Percentiles rank a stretch among this genome's conserved stretches.
Conservation (phyloP, 2,888 invertebrate species). For the Tenthredo livida region DNA sequence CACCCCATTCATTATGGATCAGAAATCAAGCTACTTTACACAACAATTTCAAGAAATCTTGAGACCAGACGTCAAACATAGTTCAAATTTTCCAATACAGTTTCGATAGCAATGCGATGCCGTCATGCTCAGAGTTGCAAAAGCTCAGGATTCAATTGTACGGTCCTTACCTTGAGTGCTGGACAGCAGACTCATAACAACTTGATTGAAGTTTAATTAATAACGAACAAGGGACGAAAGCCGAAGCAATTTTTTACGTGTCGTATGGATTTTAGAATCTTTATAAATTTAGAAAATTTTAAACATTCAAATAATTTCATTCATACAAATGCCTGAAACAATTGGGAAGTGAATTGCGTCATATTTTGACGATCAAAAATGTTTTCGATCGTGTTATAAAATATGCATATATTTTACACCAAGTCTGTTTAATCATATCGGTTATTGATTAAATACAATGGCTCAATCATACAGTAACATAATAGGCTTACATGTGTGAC, state of each 20-base stretch:
- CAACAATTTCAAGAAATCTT: too few species aligned
- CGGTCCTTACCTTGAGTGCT: neutral
- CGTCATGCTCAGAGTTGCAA: too few species aligned
- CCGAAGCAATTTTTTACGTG: neutral
- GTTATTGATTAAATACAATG: neutral
- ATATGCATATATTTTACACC: neutral
- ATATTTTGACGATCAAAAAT: neutral
- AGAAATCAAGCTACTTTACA: too few species aligned
- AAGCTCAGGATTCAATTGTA: neutral
- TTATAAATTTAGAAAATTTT: neutral
- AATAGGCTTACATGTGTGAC: too few species aligned
- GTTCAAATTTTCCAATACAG: too few species aligned
- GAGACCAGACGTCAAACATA: too few species aligned
- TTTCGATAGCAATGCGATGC: too few species aligned
- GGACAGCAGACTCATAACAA: neutral
- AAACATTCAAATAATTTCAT: neutral
- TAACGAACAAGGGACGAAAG: neutral
- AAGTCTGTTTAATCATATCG: neutral
- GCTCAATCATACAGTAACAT: neutral
- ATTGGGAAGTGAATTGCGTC: neutral
- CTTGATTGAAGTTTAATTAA: neutral
- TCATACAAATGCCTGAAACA: neutral
- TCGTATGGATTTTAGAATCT: neutral
- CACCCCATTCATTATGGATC: too few species aligned
- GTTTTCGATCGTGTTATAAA: neutral